Conservation (phyloP, 2,113 vertebrate species). For the Oncorhynchus tshawytscha region DNA sequence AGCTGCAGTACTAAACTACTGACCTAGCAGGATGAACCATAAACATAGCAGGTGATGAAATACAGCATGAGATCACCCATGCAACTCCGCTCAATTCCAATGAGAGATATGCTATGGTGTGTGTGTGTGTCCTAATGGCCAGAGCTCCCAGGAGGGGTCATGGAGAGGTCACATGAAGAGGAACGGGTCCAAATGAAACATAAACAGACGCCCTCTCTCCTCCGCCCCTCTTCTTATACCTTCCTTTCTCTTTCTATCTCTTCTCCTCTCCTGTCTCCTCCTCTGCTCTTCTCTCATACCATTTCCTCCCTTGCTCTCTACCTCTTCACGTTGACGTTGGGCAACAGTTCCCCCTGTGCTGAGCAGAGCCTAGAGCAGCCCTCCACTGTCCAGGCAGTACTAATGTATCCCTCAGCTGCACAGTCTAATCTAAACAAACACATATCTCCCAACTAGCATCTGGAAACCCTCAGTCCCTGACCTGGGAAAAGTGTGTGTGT, state of each 20-base stretch:
- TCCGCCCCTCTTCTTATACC: conserved; percentile 53
- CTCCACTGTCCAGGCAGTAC: conserved; percentile 81
- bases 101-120: conserved; percentile 22
- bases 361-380: too few species aligned
- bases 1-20: conserved; percentile 18
- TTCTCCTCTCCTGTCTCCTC: conserved; percentile 31
- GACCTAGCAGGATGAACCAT: conserved; percentile 19
- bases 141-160: conserved; percentile 68
- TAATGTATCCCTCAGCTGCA: conserved; percentile 93
- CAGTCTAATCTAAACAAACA: conserved; percentile 89
- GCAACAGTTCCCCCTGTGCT: conserved; percentile 77
- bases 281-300: conserved; percentile 46
- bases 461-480: conserved; percentile 88
- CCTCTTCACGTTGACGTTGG: conserved; percentile 38
- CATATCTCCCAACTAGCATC: conserved; percentile 83
- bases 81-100: conserved; percentile 31
- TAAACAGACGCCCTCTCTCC: conserved; percentile 68
- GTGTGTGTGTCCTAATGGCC: conserved; percentile 40
- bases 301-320: not conserved
- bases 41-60: conserved; percentile 49
- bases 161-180: conserved; percentile 64
- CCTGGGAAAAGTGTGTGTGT: conserved; percentile 64
- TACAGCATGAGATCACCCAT: conserved; percentile 38
- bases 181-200: conserved; percentile 60
- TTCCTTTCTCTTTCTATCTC: too few species aligned